Evolutionary conservation across 2,113 vertebrate genomes (phyloP).

Genomic region (Ondatra zibethicus): DNA sequence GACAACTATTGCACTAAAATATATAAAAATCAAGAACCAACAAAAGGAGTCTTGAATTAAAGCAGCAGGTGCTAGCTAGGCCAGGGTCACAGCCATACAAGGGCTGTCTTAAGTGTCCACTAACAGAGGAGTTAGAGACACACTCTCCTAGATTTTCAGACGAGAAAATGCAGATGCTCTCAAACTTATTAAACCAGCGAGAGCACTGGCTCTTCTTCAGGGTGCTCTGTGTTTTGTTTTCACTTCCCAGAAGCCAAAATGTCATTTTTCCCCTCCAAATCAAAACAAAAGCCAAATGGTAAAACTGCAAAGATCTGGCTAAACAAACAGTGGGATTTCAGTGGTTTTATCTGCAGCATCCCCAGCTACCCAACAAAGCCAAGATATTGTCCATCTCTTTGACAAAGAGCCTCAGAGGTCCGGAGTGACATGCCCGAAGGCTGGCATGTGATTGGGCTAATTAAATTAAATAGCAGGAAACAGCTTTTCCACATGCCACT

Average conservation of each 20-base stretch:
- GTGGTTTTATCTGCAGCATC: constrained; percentile 86
- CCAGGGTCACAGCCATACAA: constrained; percentile 78
- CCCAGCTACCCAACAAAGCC: constrained; percentile 89
- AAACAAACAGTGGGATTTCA: constrained; percentile 88
- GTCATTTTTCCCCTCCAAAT: constrained; percentile 78
- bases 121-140: constrained; percentile 63
- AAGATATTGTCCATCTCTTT: constrained; percentile 92
- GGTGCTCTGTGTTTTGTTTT: constrained; percentile 83
- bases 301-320: constrained; percentile 87
- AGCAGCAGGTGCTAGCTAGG: constrained; percentile 28
- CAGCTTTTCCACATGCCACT: constrained; percentile 91
- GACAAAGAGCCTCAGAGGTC: constrained; percentile 91
- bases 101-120: constrained; percentile 77
- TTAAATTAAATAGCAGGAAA: constrained; percentile 96
- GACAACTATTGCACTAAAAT: constrained; percentile 21
- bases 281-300: constrained; percentile 89
- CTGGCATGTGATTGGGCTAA: constrained; percentile 92
- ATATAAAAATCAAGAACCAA: background rate
- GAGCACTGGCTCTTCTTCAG: constrained; percentile 80
- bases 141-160: constrained; percentile 73
- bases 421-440: constrained; percentile 90
- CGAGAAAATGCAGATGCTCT: constrained; percentile 78
- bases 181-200: constrained; percentile 76
- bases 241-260: constrained; percentile 84
- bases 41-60: constrained; percentile 39